Base-by-base conservation (phyloP, 2,888 invertebrate species). In the Melipona bicolor region DNA sequence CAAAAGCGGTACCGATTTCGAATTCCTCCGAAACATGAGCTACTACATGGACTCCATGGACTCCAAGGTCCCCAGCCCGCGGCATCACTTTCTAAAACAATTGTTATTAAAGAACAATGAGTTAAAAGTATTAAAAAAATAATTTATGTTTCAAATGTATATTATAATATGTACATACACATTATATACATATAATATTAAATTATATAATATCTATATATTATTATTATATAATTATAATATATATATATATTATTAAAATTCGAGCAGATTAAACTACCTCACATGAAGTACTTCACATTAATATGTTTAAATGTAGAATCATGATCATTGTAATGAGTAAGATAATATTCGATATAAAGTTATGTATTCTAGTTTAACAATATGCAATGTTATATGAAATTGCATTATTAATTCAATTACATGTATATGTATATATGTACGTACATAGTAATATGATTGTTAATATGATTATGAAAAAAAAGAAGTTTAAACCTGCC, bases 1-100 rank as follows among this genome's bases (percentile, higher is more conserved):
- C 98, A 98, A 95, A 98, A 97, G 88, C 98, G 96, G 94, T 98
- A 98, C 24, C 98, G 96, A 93, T 97, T 98, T 84, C 97, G 96
- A 24, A 97, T 97, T 0, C 98, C 98, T 72, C 97, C 97, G 65
- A 96, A 95, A 91, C 97, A 97, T 81, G 97, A 97, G 84, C 96
- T 96, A 1, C 97, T 97, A 92, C 98, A 98, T 0, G 97, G 96
- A 0, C 98, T 97, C 98, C 98, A 98, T 75, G 96, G 95, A 67
- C 98, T 98, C 97, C 97, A 97, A 0, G 96, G 95, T 15, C 97
- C 97, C 97, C 97, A 97, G 62, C 96, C 96, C 4, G 97, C 97
- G 0, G 97, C 97, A 87, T 97, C 97, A 24, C 96, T 96, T 81
- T 97, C 97, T 97, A 70, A 43, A 77, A 84, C 59, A 50, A 64